These are phyloP conservation scores for Drosophila basisetae DNA, from an alignment of 2,888 invertebrate genomes.

Conservation along the genomic window DNA sequence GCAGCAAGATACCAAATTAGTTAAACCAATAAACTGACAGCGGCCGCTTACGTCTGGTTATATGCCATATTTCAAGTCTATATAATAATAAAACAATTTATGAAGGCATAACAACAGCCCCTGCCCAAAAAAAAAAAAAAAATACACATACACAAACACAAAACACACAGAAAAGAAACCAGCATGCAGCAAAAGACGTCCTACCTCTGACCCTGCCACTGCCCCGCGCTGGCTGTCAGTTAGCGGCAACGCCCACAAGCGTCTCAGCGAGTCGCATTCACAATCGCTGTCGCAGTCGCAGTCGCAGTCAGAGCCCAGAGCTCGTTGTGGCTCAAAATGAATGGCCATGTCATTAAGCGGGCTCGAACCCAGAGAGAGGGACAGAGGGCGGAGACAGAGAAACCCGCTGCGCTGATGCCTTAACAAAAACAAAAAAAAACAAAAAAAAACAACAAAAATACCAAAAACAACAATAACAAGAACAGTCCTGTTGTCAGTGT, in stretches of 20 bases:
- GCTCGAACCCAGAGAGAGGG: slow-evolving; percentile 15
- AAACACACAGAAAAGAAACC: background rate
- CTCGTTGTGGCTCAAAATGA: slow-evolving; percentile 67
- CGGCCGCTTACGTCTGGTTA: slow-evolving; percentile 46
- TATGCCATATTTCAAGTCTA: slow-evolving; percentile 73
- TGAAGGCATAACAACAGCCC: slow-evolving; percentile 73
- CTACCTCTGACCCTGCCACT: slow-evolving; percentile 1
- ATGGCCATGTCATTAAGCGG: slow-evolving; percentile 75
- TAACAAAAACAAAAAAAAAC: slow-evolving; percentile 6
- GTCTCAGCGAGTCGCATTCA: slow-evolving; percentile 32
- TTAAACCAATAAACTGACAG: slow-evolving; percentile 81
- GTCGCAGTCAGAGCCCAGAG: slow-evolving; percentile 5
- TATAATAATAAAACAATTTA: slow-evolving; percentile 80
- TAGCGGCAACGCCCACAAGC: slow-evolving; percentile 71
- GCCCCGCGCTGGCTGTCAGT: slow-evolving; percentile 62
- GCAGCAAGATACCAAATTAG: slow-evolving; percentile 66
- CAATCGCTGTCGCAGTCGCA: background rate
- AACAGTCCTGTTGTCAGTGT: slow-evolving; percentile 21
- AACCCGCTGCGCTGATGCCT: slow-evolving; percentile 52
- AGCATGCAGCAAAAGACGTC: slow-evolving; percentile 27
- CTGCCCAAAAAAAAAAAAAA: slow-evolving; percentile 8
- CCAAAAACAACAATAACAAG: background rate
- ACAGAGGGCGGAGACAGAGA: slow-evolving; percentile 18
- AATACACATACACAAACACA: slow-evolving; percentile 4
- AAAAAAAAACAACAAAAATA: background rate